A percentile compares a stretch with the other conserved stretches of the same genome.
These are phyloP conservation scores for Chlorops oryzae DNA, from an alignment of 1,140 invertebrate species.

Conservation along the genomic window DNA sequence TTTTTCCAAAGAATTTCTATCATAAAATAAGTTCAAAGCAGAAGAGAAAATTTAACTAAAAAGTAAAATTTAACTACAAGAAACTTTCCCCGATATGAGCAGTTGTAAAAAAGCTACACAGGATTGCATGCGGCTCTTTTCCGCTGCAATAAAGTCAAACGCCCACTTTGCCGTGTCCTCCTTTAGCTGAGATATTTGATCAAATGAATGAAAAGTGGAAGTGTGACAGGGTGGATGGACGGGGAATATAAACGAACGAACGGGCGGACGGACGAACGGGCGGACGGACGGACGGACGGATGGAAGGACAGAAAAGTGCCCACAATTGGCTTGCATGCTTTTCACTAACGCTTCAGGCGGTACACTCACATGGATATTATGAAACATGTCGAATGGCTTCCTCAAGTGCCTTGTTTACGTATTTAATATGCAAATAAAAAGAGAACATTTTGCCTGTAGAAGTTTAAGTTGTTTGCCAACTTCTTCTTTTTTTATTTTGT, in stretches of 20 bases:
- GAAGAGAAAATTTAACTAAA: too few relatives aligned
- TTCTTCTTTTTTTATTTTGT: not conserved
- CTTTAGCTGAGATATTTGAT: not conserved
- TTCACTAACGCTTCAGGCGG: not conserved
- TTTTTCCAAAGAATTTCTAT: too few relatives aligned
- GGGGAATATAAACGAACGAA: not conserved
- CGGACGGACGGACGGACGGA: not conserved
- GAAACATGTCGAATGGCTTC: conserved; percentile 12
- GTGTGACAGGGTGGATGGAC: too few relatives aligned
- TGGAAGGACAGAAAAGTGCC: too few relatives aligned
- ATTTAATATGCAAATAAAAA: conserved; percentile 10
- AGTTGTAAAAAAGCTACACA: too few relatives aligned
- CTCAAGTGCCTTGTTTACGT: conserved; percentile 11
- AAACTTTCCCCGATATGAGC: too few relatives aligned
- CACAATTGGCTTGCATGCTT: too few relatives aligned
- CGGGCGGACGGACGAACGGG: not conserved
- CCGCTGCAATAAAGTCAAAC: too few relatives aligned
- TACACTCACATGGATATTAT: conserved; percentile 1
- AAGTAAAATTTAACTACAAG: too few relatives aligned
- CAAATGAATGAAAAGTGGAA: not conserved
- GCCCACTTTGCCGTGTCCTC: too few relatives aligned
- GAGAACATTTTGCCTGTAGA: conserved; percentile 9
- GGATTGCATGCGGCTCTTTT: too few relatives aligned
- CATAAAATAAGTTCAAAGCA: too few relatives aligned
- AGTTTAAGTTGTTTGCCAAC: not conserved